phyloP scores from a whole-genome alignment of 2,888 invertebrate genomes.

The Norana najaformis region DNA sequence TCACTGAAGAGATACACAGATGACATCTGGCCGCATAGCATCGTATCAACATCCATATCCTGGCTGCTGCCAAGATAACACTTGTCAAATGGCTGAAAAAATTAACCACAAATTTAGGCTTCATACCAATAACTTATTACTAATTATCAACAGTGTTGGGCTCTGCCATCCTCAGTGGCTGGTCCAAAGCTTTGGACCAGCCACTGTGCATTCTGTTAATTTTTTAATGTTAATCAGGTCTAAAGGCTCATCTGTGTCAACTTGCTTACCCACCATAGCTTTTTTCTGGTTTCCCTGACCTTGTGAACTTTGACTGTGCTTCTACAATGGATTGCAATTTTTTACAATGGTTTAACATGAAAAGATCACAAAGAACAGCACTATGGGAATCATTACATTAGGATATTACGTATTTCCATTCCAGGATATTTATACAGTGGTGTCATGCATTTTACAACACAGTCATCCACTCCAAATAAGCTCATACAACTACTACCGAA shows the following conservation, averaged over 20 bases:
- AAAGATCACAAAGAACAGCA: too few relatives aligned
- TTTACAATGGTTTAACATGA: too few relatives aligned
- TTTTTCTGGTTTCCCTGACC: too few relatives aligned
- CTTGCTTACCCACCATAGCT: too few relatives aligned
- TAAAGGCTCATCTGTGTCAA: background rate
- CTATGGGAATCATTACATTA: too few relatives aligned
- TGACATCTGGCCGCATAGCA: constrained; percentile 95
- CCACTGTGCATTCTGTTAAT: background rate
- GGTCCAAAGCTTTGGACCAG: background rate
- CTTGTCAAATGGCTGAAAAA: constrained; percentile 90
- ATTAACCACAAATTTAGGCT: background rate
- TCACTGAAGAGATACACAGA: constrained; percentile 93
- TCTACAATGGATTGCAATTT: background rate
- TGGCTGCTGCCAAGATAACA: constrained; percentile 98
- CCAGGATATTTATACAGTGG: too few relatives aligned
- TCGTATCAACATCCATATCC: constrained; percentile 91
- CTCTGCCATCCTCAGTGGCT: background rate
- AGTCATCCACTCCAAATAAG: too few relatives aligned
- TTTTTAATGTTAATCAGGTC: too few relatives aligned
- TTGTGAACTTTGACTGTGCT: too few relatives aligned
- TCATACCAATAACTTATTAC: background rate
- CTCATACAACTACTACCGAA: too few relatives aligned
- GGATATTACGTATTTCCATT: too few relatives aligned
- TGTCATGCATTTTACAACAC: too few relatives aligned
- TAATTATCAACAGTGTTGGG: background rate